Percentiles rank a stretch among this genome's conserved stretches.
phyloP scores from a whole-genome alignment of 2,888 invertebrate genomes.

The Pharmacophagus antenor region DNA sequence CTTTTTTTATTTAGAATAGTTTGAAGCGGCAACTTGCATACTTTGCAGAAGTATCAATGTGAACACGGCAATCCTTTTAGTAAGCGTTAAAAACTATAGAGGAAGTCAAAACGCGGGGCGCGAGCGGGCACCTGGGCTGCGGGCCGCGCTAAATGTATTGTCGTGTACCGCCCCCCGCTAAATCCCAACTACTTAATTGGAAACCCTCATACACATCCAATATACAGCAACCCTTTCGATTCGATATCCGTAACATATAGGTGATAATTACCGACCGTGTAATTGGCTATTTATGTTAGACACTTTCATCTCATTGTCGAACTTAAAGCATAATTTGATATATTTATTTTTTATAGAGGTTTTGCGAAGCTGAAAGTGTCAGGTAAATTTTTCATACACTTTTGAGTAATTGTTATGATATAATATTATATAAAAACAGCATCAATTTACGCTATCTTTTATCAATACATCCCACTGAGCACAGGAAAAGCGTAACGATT shows the following conservation, averaged over 20 bases:
- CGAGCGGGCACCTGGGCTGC: conserved; percentile 42
- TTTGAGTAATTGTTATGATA: no score
- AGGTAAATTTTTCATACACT: no score
- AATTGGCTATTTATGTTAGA: conserved; percentile 34
- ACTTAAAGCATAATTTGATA: not conserved
- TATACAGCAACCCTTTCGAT: conserved; percentile 74
- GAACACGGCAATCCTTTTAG: conserved; percentile 79
- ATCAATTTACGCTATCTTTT: no score
- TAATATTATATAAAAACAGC: no score
- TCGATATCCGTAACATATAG: conserved; percentile 57
- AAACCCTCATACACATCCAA: conserved; percentile 72
- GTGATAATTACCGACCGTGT: conserved; percentile 47
- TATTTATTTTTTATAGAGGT: not conserved
- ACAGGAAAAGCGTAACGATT: no score
- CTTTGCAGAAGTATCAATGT: conserved; percentile 57
- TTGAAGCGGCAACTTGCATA: conserved; percentile 42
- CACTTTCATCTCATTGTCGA: not conserved
- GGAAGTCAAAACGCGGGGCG: conserved; percentile 58
- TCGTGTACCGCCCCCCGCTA: conserved; percentile 68
- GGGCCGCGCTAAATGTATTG: conserved; percentile 70
- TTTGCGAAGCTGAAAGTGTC: no score
- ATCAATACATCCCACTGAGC: no score
- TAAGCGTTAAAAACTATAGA: conserved; percentile 66
- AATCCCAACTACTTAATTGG: conserved; percentile 76
- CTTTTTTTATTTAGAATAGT: conserved; percentile 14